These are phyloP conservation scores for Lissonota sp. DNA, from an alignment of 2,888 invertebrate genomes.

Conservation along the genomic window DNA sequence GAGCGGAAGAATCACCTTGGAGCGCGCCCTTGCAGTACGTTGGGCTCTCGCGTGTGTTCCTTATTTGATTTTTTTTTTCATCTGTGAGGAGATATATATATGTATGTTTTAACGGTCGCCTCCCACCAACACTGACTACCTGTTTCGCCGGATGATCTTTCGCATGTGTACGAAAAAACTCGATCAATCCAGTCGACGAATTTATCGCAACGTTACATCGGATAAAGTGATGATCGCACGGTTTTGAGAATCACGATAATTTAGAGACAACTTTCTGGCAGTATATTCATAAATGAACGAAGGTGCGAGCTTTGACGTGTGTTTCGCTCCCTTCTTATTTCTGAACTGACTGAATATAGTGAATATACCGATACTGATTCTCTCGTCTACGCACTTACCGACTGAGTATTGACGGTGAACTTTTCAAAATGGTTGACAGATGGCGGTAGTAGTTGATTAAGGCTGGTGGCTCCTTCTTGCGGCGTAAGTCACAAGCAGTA, in stretches of 20 bases:
- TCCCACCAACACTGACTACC: slow-evolving; percentile 6
- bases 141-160: slow-evolving; percentile 5
- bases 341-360: too few species aligned
- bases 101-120: slow-evolving; percentile 1
- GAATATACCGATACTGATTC: too few species aligned
- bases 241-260: background rate
- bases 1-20: background rate
- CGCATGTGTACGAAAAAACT: background rate
- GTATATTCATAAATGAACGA: background rate
- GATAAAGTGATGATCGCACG: background rate
- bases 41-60: background rate
- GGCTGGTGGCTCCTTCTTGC: too few species aligned
- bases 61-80: slow-evolving; percentile 7
- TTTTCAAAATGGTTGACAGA: too few species aligned
- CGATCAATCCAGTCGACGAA: slow-evolving; percentile 29
- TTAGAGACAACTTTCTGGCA: background rate
- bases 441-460: too few species aligned
- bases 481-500: too few species aligned
- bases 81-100: background rate
- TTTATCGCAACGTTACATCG: slow-evolving; percentile 2
- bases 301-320: background rate
- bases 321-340: background rate
- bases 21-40: background rate
- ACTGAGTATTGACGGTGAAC: too few species aligned
- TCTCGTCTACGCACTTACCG: too few species aligned